Conservation (phyloP, 1,140 invertebrate genomes). For the Pachypeltis micranthus region DNA sequence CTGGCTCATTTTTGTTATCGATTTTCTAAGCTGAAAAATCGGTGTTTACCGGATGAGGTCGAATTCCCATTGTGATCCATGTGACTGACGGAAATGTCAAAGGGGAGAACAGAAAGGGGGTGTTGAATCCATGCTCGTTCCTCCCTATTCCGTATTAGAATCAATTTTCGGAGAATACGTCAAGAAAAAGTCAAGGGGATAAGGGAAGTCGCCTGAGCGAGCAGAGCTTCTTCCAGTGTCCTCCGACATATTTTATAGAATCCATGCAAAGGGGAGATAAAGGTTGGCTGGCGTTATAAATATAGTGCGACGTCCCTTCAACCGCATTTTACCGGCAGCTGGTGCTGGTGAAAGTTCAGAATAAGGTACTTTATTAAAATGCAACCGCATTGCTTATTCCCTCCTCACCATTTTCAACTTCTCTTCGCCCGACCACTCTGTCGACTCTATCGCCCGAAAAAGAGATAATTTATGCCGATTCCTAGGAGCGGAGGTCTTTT, state of each 20-base stretch:
- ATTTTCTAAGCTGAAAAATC: no score
- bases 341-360: background rate
- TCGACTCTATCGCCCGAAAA: slow-evolving; percentile 12
- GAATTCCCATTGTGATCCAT: no score
- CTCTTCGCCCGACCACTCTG: background rate
- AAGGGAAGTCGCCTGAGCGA: background rate
- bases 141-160: background rate
- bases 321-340: background rate
- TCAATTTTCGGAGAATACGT: background rate
- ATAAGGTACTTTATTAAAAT: slow-evolving; percentile 4
- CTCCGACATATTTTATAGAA: background rate
- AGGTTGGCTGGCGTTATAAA: background rate
- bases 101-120: background rate
- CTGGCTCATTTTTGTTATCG: no score
- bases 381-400: background rate
- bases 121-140: background rate
- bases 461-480: slow-evolving; percentile 10
- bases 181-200: background rate
- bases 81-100: background rate
- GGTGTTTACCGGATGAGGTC: no score
- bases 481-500: background rate
- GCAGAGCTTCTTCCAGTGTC: background rate
- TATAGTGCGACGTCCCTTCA: background rate
- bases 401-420: background rate
- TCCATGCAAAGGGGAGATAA: slow-evolving; percentile 6